Evolutionary conservation across 2,888 invertebrate species (phyloP).

Genomic region (Zaprionus lineosus): DNA sequence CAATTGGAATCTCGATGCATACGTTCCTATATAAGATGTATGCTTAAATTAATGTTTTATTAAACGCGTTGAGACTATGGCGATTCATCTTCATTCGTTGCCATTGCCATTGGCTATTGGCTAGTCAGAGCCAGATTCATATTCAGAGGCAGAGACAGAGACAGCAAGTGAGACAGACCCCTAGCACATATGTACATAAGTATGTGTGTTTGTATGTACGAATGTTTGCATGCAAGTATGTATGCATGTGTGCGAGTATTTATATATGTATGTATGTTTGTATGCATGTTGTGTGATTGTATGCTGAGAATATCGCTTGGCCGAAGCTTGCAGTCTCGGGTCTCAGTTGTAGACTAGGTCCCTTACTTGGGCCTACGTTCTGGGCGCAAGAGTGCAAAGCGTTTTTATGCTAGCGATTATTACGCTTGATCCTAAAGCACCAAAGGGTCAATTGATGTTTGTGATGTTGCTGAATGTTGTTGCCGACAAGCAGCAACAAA

Average conservation of each 20-base stretch:
- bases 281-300: too few relatives aligned
- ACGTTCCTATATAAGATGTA: slow-evolving; percentile 18
- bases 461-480: slow-evolving; percentile 76
- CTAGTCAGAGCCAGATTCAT: slow-evolving; percentile 1
- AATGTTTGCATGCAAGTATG: too few relatives aligned
- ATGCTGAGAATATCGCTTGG: slow-evolving; percentile 28
- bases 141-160: not conserved
- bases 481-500: slow-evolving; percentile 40
- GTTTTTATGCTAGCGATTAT: slow-evolving; percentile 80
- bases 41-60: slow-evolving; percentile 59
- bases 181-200: not conserved
- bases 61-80: slow-evolving; percentile 53
- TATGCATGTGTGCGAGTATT: too few relatives aligned
- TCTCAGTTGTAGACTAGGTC: slow-evolving; percentile 47
- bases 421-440: slow-evolving; percentile 80
- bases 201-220: too few relatives aligned
- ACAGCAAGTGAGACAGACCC: not conserved
- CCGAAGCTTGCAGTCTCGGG: not conserved
- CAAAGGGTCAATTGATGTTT: slow-evolving; percentile 81
- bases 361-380: slow-evolving; percentile 32
- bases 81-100: slow-evolving; percentile 55
- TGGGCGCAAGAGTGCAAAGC: slow-evolving; percentile 75
- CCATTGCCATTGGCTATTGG: slow-evolving; percentile 55
- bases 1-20: slow-evolving; percentile 40
- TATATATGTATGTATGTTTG: too few relatives aligned